phyloP scores from a whole-genome alignment of 1,140 invertebrate species.

The Sminthurides bifidus region DNA sequence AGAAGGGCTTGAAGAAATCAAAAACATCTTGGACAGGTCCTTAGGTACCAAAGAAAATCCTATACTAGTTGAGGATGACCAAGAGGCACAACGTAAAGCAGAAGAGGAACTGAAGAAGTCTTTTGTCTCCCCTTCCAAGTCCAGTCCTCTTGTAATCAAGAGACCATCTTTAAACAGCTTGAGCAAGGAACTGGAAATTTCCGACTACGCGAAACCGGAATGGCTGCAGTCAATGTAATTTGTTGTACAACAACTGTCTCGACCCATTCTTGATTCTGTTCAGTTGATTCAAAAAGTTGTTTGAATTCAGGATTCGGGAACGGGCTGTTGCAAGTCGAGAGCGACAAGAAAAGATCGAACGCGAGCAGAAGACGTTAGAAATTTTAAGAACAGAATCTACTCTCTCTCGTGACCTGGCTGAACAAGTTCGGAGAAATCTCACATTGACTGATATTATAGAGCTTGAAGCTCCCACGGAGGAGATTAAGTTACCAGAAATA shows the following conservation, averaged over 20 bases:
- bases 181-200: not conserved
- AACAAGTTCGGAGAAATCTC: conserved; percentile 14
- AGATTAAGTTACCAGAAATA: conserved; percentile 12
- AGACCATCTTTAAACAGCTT: not conserved
- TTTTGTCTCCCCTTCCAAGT: too few relatives aligned
- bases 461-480: conserved; percentile 11
- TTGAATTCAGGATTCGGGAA: not conserved
- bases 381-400: conserved; percentile 15
- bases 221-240: not conserved
- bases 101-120: too few relatives aligned
- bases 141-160: not conserved
- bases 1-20: too few relatives aligned
- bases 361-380: conserved; percentile 7
- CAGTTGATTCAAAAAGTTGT: not conserved
- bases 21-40: not conserved
- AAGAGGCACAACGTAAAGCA: not conserved
- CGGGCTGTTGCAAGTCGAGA: not conserved
- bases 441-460: conserved; percentile 27
- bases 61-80: not conserved
- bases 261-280: not conserved
- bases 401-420: conserved; percentile 2
- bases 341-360: conserved; percentile 8
- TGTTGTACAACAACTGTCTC: not conserved
- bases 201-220: not conserved
- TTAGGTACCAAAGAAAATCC: not conserved